phyloP scores from a whole-genome alignment of 2,888 invertebrate species.

The Coenonympha glycerion region DNA sequence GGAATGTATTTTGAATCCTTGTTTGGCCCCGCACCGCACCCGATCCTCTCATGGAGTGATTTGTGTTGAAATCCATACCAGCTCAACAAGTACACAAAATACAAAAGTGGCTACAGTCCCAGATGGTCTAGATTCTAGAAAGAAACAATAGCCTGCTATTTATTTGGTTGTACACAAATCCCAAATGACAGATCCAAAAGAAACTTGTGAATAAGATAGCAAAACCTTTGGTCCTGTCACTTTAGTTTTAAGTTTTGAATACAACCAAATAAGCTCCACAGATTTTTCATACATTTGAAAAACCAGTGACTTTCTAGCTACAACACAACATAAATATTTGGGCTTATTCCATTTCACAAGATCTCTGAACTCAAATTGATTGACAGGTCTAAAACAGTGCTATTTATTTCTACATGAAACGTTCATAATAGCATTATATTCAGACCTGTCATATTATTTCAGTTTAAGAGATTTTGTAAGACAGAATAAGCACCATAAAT shows the following conservation, averaged over 20 bases:
- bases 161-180: background rate
- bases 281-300: slow-evolving; percentile 59
- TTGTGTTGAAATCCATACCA: background rate
- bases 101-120: slow-evolving; percentile 44
- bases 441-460: no score
- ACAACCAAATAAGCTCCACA: slow-evolving; percentile 27
- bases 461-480: no score
- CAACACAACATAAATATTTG: slow-evolving; percentile 2
- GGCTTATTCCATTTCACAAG: no score
- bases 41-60: background rate
- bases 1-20: no score
- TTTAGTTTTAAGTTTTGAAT: background rate
- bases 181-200: background rate
- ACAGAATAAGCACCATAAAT: no score
- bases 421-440: no score
- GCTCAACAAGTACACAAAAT: background rate
- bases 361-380: no score
- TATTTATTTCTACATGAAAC: no score
- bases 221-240: background rate
- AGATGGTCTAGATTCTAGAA: slow-evolving; percentile 31
- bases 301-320: slow-evolving; percentile 48
- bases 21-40: no score
- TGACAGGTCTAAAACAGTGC: no score
- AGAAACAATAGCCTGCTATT: slow-evolving; percentile 42
- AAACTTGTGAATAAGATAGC: background rate